These are phyloP conservation scores for Ammodytes dubius DNA, from an alignment of 2,113 vertebrate species.

Conservation along the genomic window DNA sequence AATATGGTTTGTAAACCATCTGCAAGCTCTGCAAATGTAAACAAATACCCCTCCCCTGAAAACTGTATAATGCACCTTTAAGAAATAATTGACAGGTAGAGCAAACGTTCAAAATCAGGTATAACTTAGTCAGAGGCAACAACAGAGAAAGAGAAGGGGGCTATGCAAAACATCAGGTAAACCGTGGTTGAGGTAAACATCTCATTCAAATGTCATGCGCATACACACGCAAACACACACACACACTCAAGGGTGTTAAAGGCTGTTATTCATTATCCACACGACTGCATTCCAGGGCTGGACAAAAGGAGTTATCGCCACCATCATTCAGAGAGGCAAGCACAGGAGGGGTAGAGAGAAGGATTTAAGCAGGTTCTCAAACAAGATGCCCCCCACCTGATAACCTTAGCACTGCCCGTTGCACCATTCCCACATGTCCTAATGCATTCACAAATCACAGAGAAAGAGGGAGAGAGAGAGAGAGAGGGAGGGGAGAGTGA, in stretches of 20 bases:
- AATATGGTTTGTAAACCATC: no score
- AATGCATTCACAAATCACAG: constrained; percentile 74
- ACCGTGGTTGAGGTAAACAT: constrained; percentile 72
- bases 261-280: constrained; percentile 85
- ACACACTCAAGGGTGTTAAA: constrained; percentile 74
- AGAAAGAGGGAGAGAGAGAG: constrained; percentile 20
- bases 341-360: constrained; percentile 58
- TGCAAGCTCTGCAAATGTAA: no score
- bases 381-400: constrained; percentile 84
- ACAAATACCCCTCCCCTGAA: no score
- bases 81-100: no score
- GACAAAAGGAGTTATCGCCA: constrained; percentile 81
- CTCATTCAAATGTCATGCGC: constrained; percentile 67
- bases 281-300: constrained; percentile 80
- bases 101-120: constrained; percentile 28
- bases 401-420: constrained; percentile 73
- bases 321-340: constrained; percentile 77
- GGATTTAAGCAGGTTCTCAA: constrained; percentile 82
- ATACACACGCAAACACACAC: constrained; percentile 55
- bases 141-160: constrained; percentile 14
- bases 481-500: constrained; percentile 30
- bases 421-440: constrained; percentile 83
- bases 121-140: constrained; percentile 39
- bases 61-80: no score
- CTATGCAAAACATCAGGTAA: constrained; percentile 67